Percentiles rank a stretch among this genome's conserved stretches.
phyloP scores from a whole-genome alignment of 2,113 vertebrate genomes.

The Ptyas mucosa region DNA sequence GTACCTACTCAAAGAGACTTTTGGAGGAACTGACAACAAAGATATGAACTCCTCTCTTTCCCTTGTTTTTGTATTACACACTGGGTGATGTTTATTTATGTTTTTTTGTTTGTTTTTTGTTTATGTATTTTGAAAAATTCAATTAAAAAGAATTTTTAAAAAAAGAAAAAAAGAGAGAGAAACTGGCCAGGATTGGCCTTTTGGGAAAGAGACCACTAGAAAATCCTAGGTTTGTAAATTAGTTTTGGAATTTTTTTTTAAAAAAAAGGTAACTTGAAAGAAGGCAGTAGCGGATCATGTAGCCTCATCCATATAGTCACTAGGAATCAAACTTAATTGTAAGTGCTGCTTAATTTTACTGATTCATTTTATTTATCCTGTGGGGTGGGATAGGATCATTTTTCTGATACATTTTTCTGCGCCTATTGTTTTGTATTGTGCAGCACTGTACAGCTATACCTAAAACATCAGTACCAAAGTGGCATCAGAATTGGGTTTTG shows the following conservation, averaged over 20 bases:
- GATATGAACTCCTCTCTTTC: too few species aligned
- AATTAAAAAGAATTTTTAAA: too few species aligned
- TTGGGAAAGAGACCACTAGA: neutral
- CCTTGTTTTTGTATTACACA: too few species aligned
- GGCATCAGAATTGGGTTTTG: neutral
- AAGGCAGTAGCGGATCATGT: neutral
- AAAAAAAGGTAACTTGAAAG: neutral
- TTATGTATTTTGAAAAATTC: too few species aligned
- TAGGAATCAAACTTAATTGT: neutral
- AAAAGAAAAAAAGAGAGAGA: too few species aligned
- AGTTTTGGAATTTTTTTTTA: neutral
- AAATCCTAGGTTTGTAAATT: neutral
- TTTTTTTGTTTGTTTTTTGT: too few species aligned
- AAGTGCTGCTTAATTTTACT: neutral
- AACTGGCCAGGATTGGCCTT: neutral
- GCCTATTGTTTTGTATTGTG: neutral
- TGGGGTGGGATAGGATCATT: neutral
- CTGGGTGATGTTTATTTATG: too few species aligned
- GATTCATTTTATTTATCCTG: neutral
- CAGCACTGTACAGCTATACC: neutral
- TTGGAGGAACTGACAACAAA: too few species aligned
- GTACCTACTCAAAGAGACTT: too few species aligned
- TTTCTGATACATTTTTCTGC: neutral
- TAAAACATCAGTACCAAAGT: neutral
- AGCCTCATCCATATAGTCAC: neutral